A percentile compares a stretch with the other conserved stretches of the same genome.
Conservation (phyloP, 2,888 invertebrate species). For the Acrobasis repandana region DNA sequence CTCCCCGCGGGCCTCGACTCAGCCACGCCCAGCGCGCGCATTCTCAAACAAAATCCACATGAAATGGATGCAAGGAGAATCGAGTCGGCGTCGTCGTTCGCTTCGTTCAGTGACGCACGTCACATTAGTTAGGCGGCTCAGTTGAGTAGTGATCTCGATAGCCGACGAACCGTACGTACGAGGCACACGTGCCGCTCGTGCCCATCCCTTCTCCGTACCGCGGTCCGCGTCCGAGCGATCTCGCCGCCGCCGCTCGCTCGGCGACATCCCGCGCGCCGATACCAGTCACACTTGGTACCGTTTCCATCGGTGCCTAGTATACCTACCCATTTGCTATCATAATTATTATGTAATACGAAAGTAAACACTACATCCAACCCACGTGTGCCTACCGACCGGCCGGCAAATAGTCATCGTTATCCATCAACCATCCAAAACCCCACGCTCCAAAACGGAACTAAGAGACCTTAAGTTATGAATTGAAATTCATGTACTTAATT, state of each 20-base stretch:
- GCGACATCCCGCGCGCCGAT: conserved; percentile 32
- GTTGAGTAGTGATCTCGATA: conserved; percentile 69
- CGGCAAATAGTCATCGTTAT: conserved; percentile 25
- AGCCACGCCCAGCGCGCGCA: conserved; percentile 77
- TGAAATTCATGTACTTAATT: not conserved
- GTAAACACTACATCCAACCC: conserved; percentile 64
- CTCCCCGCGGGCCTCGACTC: conserved; percentile 67
- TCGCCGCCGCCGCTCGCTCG: conserved; percentile 48
- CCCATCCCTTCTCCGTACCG: conserved; percentile 56
- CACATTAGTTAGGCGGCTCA: conserved; percentile 54
- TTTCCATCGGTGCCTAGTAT: conserved; percentile 31
- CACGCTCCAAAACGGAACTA: conserved; percentile 15
- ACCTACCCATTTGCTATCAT: conserved; percentile 34
- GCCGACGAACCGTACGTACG: conserved; percentile 64
- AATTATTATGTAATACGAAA: conserved; percentile 66
- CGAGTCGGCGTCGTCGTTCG: conserved; percentile 54
- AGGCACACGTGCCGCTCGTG: conserved; percentile 67
- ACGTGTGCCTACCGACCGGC: conserved; percentile 57
- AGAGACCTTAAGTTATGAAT: conserved; percentile 6
- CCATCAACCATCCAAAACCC: conserved; percentile 24
- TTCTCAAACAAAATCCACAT: conserved; percentile 71
- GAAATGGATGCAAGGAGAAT: conserved; percentile 67
- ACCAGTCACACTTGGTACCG: conserved; percentile 35
- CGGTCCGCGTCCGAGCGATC: conserved; percentile 48
- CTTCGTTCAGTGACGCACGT: conserved; percentile 67